Percentiles rank a stretch among this genome's conserved stretches.
phyloP scores from a whole-genome alignment of 2,888 invertebrate species.

The Priocnemis perturbator region DNA sequence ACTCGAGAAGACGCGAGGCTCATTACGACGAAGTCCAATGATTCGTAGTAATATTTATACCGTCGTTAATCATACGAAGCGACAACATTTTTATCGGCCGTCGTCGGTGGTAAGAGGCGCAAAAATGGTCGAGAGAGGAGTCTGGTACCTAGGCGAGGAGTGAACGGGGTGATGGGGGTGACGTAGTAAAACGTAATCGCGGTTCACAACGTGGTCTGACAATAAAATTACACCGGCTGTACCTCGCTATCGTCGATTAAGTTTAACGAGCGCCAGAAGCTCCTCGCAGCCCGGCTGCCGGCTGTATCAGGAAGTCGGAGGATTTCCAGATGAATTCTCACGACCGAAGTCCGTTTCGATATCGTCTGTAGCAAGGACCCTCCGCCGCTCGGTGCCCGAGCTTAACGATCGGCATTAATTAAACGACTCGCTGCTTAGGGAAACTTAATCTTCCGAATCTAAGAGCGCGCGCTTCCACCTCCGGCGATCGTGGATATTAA shows the following conservation, averaged over 20 bases:
- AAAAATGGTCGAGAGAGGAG: too few relatives aligned
- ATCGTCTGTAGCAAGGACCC: conserved; percentile 17
- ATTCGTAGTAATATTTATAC: too few relatives aligned
- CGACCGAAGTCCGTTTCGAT: conserved; percentile 1
- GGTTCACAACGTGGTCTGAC: conserved; percentile 14
- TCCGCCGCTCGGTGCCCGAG: not conserved
- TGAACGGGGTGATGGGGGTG: too few relatives aligned
- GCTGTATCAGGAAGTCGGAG: conserved; percentile 18
- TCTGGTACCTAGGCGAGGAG: too few relatives aligned
- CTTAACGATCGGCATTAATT: conserved; percentile 25
- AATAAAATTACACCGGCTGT: conserved; percentile 23
- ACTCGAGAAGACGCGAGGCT: too few relatives aligned
- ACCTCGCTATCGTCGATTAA: conserved; percentile 28
- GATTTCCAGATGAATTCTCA: conserved; percentile 27
- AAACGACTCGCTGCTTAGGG: not conserved
- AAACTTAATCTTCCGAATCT: too few relatives aligned
- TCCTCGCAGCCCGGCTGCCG: conserved; percentile 7
- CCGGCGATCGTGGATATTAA: conserved; percentile 2
- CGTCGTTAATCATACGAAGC: too few relatives aligned
- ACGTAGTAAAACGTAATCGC: conserved; percentile 9
- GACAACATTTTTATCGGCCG: too few relatives aligned
- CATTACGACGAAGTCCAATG: too few relatives aligned
- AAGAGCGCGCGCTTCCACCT: not conserved
- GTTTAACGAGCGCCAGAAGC: conserved; percentile 23
- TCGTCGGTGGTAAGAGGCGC: too few relatives aligned